Percentiles rank a stretch among this genome's conserved stretches.
phyloP scores from a whole-genome alignment of 2,888 invertebrate species.

The Willowsia nigromaculata region DNA sequence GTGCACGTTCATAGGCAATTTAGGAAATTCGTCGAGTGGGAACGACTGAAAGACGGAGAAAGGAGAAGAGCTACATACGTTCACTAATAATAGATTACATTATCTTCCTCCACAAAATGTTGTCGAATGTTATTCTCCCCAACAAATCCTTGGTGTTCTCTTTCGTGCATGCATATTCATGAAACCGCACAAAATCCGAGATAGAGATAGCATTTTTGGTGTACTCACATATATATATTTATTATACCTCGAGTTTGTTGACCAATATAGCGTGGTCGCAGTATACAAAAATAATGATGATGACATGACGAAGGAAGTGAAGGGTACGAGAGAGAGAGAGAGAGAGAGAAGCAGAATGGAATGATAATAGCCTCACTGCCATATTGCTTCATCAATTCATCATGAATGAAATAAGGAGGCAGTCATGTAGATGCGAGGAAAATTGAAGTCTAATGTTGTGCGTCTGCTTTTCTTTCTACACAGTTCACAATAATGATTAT shows the following conservation, averaged over 20 bases:
- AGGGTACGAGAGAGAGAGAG: background rate
- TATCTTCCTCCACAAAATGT: background rate
- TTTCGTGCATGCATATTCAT: constrained; percentile 47
- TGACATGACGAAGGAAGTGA: constrained; percentile 1
- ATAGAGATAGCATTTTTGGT: background rate
- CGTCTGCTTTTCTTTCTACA: background rate
- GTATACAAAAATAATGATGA: constrained; percentile 18
- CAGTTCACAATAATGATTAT: background rate
- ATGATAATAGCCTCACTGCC: background rate
- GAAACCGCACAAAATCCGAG: constrained; percentile 51
- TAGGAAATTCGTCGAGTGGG: background rate
- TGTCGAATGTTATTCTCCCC: background rate
- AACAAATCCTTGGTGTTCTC: background rate
- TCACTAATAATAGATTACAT: background rate
- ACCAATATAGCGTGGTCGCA: constrained; percentile 35
- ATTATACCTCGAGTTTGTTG: constrained; percentile 31
- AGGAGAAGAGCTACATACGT: background rate
- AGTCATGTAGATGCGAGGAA: background rate
- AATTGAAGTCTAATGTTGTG: background rate
- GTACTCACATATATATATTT: too few relatives aligned
- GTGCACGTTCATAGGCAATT: constrained; percentile 2
- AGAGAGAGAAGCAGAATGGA: background rate
- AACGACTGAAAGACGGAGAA: background rate
- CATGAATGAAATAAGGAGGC: background rate
- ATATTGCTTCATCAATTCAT: background rate